Evolutionary conservation across 2,113 vertebrate genomes (phyloP).

Genomic region (Charadrius vociferus): DNA sequence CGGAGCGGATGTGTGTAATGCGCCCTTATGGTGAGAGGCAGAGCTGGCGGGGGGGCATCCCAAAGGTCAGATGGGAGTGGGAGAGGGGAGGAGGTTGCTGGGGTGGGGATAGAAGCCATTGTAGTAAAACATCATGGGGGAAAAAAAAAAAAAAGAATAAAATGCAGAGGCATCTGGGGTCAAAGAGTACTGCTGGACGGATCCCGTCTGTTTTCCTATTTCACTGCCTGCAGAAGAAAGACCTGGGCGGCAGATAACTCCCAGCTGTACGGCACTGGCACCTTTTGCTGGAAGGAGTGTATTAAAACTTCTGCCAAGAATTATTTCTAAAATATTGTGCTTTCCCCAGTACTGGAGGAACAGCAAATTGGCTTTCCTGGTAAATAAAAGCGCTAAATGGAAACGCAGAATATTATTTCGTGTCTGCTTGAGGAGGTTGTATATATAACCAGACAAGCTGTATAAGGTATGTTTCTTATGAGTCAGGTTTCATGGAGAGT

Average conservation of each 20-base stretch:
- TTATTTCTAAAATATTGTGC: background rate
- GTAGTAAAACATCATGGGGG: background rate
- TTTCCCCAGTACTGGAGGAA: background rate
- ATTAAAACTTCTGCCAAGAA: background rate
- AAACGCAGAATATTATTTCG: background rate
- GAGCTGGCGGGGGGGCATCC: background rate
- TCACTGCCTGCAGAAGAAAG: accelerated
- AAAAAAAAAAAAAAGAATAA: background rate
- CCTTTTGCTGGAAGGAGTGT: background rate
- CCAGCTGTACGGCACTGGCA: accelerated
- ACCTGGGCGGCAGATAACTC: accelerated
- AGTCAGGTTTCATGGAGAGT: background rate
- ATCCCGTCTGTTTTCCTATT: background rate
- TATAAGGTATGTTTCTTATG: background rate
- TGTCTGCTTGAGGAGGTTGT: background rate
- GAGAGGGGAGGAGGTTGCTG: background rate
- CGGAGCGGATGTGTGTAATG: background rate
- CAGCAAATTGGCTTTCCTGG: background rate
- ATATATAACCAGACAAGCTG: accelerated
- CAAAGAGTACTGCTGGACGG: background rate
- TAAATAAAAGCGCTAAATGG: background rate
- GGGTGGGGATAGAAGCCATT: background rate
- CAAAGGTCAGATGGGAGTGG: background rate
- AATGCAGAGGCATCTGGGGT: too few relatives aligned
- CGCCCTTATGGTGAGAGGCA: background rate